Evolutionary conservation across 2,113 vertebrate species (phyloP).

Genomic region (Pachyramphus minor): DNA sequence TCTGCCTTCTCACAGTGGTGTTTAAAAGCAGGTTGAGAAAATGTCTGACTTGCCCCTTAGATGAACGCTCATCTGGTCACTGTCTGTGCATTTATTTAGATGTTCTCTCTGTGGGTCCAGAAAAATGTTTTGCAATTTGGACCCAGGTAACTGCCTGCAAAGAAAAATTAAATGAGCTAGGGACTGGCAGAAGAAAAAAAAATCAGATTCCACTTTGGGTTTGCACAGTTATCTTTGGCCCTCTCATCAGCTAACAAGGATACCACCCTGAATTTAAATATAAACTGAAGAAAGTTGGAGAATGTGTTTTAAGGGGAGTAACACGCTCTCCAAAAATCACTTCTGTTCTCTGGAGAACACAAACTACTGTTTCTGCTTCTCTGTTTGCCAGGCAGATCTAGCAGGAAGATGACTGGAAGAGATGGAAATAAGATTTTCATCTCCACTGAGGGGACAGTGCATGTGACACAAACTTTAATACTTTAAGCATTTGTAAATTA

Average conservation of each 20-base stretch:
- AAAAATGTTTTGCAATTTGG: background rate
- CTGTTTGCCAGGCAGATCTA: background rate
- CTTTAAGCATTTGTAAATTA: background rate
- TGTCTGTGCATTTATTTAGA: background rate
- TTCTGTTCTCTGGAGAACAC: background rate
- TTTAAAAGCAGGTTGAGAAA: background rate
- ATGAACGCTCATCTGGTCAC: background rate
- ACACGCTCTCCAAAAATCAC: background rate
- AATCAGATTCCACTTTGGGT: background rate
- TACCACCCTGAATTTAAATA: accelerated
- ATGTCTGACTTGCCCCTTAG: background rate
- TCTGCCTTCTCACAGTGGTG: accelerated
- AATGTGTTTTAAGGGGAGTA: background rate
- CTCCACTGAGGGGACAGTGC: background rate
- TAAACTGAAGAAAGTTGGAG: background rate
- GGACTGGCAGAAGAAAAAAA: background rate
- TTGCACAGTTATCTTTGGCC: background rate
- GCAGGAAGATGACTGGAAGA: background rate
- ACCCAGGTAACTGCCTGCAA: background rate
- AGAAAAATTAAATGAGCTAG: background rate
- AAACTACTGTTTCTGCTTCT: background rate
- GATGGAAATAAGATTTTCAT: background rate
- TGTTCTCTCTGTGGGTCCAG: background rate
- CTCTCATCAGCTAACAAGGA: background rate
- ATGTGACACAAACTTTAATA: accelerated